Conservation (phyloP, 2,113 vertebrate species). For the Callipepla squamata region DNA sequence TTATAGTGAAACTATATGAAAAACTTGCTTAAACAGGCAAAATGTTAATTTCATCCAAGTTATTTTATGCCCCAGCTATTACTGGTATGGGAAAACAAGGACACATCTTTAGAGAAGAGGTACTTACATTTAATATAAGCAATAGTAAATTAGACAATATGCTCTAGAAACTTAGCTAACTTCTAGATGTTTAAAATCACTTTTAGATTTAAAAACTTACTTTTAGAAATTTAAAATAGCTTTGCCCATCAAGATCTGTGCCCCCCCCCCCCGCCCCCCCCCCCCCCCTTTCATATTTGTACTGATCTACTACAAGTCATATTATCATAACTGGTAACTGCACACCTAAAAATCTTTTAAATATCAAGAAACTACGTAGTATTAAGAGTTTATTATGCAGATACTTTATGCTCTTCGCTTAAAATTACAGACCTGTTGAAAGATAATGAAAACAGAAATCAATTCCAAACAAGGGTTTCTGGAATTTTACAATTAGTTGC, state of each 20-base stretch:
- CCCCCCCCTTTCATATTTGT: not conserved
- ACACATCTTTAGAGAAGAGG: not conserved
- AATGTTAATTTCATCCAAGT: not conserved
- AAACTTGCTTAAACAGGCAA: not conserved
- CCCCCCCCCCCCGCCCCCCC: not conserved
- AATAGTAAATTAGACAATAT: not conserved
- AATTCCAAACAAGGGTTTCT: not conserved
- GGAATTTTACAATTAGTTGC: not conserved
- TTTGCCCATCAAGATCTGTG: not conserved
- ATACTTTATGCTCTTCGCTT: not conserved
- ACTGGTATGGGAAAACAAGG: not conserved
- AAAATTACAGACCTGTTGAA: not conserved
- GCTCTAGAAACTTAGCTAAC: not conserved
- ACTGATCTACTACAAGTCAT: not conserved
- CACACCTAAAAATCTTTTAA: not conserved
- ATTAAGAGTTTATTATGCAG: not conserved
- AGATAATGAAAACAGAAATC: not conserved
- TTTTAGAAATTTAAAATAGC: not conserved
- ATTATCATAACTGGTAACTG: not conserved
- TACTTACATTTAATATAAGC: not conserved
- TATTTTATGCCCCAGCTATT: not conserved
- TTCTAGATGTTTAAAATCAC: not conserved
- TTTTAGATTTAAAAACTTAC: not conserved
- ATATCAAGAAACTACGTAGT: not conserved
- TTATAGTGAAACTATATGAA: not conserved